Base-by-base conservation (phyloP, 2,888 invertebrate genomes). In the Scaptomyza flava region DNA sequence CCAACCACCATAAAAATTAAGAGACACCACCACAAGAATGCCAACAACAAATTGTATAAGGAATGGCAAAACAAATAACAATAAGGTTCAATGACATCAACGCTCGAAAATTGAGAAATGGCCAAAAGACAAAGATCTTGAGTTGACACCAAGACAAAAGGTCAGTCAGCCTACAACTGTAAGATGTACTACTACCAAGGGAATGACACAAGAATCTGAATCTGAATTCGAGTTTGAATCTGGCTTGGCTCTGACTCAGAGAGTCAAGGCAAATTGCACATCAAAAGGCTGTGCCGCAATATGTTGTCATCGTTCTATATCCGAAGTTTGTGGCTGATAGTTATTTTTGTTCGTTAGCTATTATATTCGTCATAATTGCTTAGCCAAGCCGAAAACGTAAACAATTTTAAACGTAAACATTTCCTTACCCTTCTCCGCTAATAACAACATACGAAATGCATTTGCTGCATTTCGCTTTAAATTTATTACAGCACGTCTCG, bases 51-150 rank as follows among this genome's bases (percentile, higher is more conserved):
- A 20, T 52, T 57, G n/a, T 12, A 23, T 42, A 33, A 68, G 57
- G 58, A 69, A 62, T 65, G 66, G 53, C 63, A 54, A 60, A 62
- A 61, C 46, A 54, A 51, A 30, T 43, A 64, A 47, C 57, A 45
- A 60, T 66, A 54, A 51, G 57, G 82, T 87, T 82, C 87, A 82
- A 81, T 77, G 79, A 74, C 78, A 67, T 67, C 48, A 50, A 56
- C 42, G 31, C 50, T 77, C 33, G 1, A 57, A 61, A 41, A 47
- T 72, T 67, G 45, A 60, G 59, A 67, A 72, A 74, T 54, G 46
- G 34, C 48, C 23, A 77, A 68, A 61, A 68, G 60, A 68, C 72
- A 77, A 72, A 59, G 64, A 77, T 72, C 72, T 74, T 41, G 14
- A 17, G 23, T 51, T 30, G 53, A 57, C 17, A 30, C 43, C 6